Percentiles rank a stretch among this genome's conserved stretches.
These are phyloP conservation scores for Rhinichthys klamathensis DNA, from an alignment of 2,113 vertebrate genomes.

Conservation along the genomic window DNA sequence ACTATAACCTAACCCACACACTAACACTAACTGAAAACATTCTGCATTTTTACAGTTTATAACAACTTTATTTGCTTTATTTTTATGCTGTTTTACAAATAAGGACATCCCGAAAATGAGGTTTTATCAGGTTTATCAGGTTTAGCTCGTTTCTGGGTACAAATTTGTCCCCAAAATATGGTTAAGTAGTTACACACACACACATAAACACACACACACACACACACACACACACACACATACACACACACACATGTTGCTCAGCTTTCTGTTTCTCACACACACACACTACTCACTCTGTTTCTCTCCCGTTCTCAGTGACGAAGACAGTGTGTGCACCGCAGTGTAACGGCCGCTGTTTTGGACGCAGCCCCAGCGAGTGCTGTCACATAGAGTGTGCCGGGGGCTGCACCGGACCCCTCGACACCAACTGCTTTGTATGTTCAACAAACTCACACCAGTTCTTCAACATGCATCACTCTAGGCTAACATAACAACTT, in stretches of 20 bases:
- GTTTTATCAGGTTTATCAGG: no score
- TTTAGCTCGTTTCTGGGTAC: no score
- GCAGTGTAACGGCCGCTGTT: conserved; percentile 91
- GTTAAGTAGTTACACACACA: background rate
- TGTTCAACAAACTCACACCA: conserved; percentile 62
- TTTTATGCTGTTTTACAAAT: no score
- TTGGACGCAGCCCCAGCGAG: conserved; percentile 85
- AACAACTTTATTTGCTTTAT: no score
- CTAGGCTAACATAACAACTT: background rate
- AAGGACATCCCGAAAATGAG: no score
- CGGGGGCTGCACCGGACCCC: conserved; percentile 86
- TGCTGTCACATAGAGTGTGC: conserved; percentile 93
- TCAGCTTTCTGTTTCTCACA: background rate
- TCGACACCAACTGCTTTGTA: conserved; percentile 90
- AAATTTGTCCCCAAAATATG: no score
- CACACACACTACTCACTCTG: background rate
- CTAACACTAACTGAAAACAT: no score
- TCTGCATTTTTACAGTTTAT: no score
- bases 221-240: background rate
- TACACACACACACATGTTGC: background rate
- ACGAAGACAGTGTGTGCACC: conserved; percentile 91
- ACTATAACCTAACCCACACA: no score
- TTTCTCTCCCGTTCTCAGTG: conserved; percentile 70
- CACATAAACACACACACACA: background rate
- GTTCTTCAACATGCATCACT: background rate